Evolutionary conservation across 2,113 vertebrate species (phyloP), one percentile per base, ranked within the genome.

Genomic region (Podilymbus podiceps): DNA sequence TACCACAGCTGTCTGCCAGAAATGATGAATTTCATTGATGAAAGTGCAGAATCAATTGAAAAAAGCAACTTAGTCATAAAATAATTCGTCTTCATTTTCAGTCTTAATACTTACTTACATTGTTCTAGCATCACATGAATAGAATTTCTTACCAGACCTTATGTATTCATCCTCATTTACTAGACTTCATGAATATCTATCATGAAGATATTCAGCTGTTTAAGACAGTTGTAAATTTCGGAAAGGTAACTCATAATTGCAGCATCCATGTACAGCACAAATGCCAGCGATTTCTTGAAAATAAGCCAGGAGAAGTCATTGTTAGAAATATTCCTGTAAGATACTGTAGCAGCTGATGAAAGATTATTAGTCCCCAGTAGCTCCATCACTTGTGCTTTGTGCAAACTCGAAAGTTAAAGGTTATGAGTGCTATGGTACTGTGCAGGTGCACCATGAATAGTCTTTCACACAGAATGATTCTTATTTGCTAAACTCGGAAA

Each of bases 401-500:
- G 72, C 69, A 95, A 67, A 69, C 68, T 46, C 55, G 90, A 12
- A 80, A 55, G 71, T 81, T 96, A 97, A 97, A 96, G 77, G 75
- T 85, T 97, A 82, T 89, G 58, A 60, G 35, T 52, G 69, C 62
- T 88, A 17, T 44, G 55, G 95, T 88, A n/a, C 52, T 18, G 46
- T 71, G 12, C 83, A 77, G 76, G 87, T 92, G 64, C 74, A 92
- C 69, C 6, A 10, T 74, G 42, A 92, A 60, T 52, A 92, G 68
- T 90, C 92, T 90, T 95, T 97, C 93, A 93, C 89, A 96, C 85
- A 93, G 76, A 96, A 91, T 95, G 77, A 95, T 95, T 94, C 93
- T 96, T 76, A 82, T 97, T 96, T 97, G 85, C 90, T 97, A 88
- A 94, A 93, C 97, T 93, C 95, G 90, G 93, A 97, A 95, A 93